Evolutionary conservation across 2,888 invertebrate species (phyloP).

Genomic region (Metalampra italica): DNA sequence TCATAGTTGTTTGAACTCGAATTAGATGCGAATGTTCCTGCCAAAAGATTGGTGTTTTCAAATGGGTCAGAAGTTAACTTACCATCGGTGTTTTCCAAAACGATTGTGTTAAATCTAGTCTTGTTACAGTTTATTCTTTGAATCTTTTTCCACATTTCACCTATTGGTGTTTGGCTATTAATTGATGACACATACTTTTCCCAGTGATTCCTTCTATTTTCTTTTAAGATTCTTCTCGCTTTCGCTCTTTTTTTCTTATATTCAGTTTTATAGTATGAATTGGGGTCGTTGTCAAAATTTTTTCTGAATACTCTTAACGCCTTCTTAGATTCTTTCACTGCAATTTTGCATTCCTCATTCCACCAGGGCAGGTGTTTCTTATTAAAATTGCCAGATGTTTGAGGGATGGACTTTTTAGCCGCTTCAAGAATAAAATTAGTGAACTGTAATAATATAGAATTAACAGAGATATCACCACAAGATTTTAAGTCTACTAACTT

Average conservation of each 20-base stretch:
- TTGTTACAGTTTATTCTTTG: neutral
- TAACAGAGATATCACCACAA: neutral
- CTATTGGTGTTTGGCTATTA: slow-evolving; percentile 6
- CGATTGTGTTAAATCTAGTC: too few species aligned
- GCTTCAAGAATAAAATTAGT: too few species aligned
- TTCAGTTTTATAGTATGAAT: too few species aligned
- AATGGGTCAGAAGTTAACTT: neutral
- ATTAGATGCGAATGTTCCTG: slow-evolving; percentile 10
- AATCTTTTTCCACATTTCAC: slow-evolving; percentile 10
- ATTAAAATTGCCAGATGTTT: neutral
- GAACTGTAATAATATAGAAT: neutral
- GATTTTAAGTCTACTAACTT: neutral
- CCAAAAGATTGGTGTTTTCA: slow-evolving; percentile 6
- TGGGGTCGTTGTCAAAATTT: neutral
- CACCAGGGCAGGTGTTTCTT: slow-evolving; percentile 2
- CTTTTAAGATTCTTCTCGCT: neutral
- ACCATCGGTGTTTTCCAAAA: too few species aligned
- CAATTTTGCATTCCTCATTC: slow-evolving; percentile 5
- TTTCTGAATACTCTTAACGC: slow-evolving; percentile 3
- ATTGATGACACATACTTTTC: slow-evolving; percentile 9
- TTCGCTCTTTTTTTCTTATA: too few species aligned
- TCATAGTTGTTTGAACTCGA: slow-evolving; percentile 14
- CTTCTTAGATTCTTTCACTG: slow-evolving; percentile 6
- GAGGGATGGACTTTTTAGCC: neutral
- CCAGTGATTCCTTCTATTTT: slow-evolving; percentile 6